Conservation (phyloP, 2,113 vertebrate genomes). For the Kryptolebias marmoratus region DNA sequence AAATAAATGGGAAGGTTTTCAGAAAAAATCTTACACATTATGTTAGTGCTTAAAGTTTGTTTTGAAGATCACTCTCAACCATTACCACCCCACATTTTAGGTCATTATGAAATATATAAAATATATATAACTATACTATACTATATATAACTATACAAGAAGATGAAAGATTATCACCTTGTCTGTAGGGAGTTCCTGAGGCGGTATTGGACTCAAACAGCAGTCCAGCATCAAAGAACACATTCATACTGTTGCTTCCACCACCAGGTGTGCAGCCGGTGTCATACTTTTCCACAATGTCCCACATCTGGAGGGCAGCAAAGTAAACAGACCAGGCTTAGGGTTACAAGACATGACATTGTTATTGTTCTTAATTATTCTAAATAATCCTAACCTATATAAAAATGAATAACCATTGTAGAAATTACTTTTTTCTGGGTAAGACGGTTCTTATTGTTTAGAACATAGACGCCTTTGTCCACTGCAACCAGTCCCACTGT, state of each 20-base stretch:
- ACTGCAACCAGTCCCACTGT: constrained; percentile 34
- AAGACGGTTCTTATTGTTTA: constrained; percentile 81
- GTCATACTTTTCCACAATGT: background rate
- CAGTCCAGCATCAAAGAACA: constrained; percentile 2
- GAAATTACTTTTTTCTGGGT: constrained; percentile 81
- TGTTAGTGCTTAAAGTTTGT: too few relatives aligned
- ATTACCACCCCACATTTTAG: too few relatives aligned
- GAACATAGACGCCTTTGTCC: constrained; percentile 81
- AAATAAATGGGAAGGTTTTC: too few relatives aligned
- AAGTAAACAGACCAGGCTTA: background rate
- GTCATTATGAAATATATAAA: too few relatives aligned
- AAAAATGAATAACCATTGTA: background rate
- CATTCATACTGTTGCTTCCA: background rate
- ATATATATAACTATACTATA: too few relatives aligned
- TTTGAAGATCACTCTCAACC: too few relatives aligned
- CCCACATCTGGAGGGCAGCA: background rate
- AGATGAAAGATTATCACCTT: background rate
- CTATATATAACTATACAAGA: too few relatives aligned
- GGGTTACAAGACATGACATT: background rate
- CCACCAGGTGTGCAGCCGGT: background rate
- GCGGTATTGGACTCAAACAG: background rate
- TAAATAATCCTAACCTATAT: background rate
- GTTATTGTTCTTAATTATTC: background rate
- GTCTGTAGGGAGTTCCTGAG: background rate
- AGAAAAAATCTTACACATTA: too few relatives aligned